A percentile compares a stretch with the other conserved stretches of the same genome.
These are phyloP conservation scores for Anagyrus pseudococci DNA, from an alignment of 2,888 invertebrate species.

Conservation along the genomic window DNA sequence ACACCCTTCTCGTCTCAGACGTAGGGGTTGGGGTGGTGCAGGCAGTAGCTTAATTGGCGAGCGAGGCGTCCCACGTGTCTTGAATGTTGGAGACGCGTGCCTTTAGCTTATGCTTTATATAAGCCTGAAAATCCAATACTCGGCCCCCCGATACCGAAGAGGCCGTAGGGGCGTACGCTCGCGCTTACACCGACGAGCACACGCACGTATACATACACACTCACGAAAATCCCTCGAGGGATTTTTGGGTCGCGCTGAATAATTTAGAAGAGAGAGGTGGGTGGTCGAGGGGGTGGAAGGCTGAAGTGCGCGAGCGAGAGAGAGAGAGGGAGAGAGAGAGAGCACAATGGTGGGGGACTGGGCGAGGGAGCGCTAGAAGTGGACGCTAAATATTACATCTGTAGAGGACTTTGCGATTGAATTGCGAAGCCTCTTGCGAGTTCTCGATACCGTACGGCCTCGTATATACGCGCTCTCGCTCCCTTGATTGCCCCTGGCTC, in stretches of 20 bases:
- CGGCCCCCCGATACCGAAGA: not conserved
- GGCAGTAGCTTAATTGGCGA: too few relatives aligned
- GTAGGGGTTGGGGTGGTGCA: too few relatives aligned
- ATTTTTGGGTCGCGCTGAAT: constrained; percentile 37
- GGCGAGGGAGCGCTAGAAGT: too few relatives aligned
- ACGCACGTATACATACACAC: not conserved
- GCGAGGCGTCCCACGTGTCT: not conserved
- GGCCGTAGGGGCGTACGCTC: not conserved
- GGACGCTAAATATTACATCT: constrained; percentile 32
- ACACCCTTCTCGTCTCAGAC: too few relatives aligned
- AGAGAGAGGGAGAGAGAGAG: too few relatives aligned
- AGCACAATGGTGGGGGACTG: too few relatives aligned
- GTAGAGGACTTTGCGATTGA: constrained; percentile 22
- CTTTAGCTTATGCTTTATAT: constrained; percentile 17
- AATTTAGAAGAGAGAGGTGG: too few relatives aligned
- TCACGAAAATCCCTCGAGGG: constrained; percentile 27
- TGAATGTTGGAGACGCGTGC: not conserved
- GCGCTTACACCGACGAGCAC: not conserved
- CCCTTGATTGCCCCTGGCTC: too few relatives aligned
- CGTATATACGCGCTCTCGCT: not conserved
- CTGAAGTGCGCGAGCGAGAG: constrained; percentile 7
- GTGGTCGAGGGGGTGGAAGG: too few relatives aligned
- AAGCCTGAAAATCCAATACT: constrained; percentile 32
- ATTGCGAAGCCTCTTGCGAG: constrained; percentile 5
- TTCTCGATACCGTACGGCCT: not conserved